Percentiles rank a stretch among this genome's conserved stretches.
phyloP scores from a whole-genome alignment of 2,113 vertebrate genomes.

The Nothobranchius furzeri region DNA sequence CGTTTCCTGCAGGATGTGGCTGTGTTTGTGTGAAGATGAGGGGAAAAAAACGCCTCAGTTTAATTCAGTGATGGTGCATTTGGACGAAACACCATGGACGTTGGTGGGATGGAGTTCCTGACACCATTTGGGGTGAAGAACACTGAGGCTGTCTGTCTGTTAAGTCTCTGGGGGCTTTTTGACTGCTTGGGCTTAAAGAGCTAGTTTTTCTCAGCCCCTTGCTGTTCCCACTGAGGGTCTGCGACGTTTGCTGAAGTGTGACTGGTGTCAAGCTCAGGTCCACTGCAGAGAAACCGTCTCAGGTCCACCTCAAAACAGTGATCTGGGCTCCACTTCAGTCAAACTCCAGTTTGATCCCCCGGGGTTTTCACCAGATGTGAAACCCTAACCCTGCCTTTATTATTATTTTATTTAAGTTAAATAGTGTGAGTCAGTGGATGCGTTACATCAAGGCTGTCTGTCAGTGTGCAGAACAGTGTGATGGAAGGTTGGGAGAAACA shows the following conservation, averaged over 20 bases:
- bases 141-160: conserved; percentile 1
- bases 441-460: conserved; percentile 1
- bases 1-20: conserved; percentile 25
- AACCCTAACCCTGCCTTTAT: conserved; percentile 14
- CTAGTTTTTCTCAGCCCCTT: background rate
- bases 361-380: conserved; percentile 48
- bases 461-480: background rate
- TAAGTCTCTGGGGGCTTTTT: background rate
- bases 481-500: background rate
- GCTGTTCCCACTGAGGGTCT: conserved; percentile 14
- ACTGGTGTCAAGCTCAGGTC: conserved; percentile 59
- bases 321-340: conserved; percentile 47
- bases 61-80: conserved; percentile 3
- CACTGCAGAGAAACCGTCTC: conserved; percentile 38
- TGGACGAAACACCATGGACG: background rate
- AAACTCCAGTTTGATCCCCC: conserved; percentile 20
- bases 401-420: conserved; percentile 17
- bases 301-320: conserved; percentile 28
- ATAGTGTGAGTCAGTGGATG: conserved; percentile 11
- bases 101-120: background rate
- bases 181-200: background rate
- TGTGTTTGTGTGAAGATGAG: background rate
- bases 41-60: background rate
- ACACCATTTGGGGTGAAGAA: background rate
- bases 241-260: conserved; percentile 41